Evolutionary conservation across 2,113 vertebrate genomes (phyloP), one percentile per base, ranked within the genome.

Genomic region (Aspidoscelis tigris): DNA sequence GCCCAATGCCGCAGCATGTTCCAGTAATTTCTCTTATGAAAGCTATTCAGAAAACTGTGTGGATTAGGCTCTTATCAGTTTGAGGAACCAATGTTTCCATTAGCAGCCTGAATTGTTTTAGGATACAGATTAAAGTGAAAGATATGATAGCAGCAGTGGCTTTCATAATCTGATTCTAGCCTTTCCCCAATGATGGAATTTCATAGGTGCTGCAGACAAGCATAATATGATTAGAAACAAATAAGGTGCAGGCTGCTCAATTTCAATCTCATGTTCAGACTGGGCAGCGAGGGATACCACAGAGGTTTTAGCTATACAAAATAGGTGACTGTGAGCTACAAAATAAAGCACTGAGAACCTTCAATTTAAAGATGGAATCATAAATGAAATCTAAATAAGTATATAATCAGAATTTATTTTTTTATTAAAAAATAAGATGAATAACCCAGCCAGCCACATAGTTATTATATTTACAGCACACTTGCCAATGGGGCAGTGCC

Each of bases 31-130:
- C 89, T 90, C 50, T 72, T 82, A 84, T 65, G 24, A 80, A 72
- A 26, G 39, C 12, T 80, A 82, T 88, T 88, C 0, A 83, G 33
- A 84, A 90, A 85, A 71, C 22, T 76, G 80, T 47, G 1, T 21
- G 44, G 76, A 86, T 82, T 21, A 88, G 90, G 65, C 26, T n/a
- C 88, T 83, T 66, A 87, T 82, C 78, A 77, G 0, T 87, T 87
- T 84, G 43, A 84, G 44, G 80, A 85, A 66, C 72, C 87, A 81
- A 47, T 18, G 41, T 87, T 91, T 91, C 64, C 88, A 18, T 89
- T 75, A 86, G 33, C 66, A 83, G 12, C 33, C 58, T 0, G 0
- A 84, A 82, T 65, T 87, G 74, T 84, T 84, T 71, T 65, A 78
- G 44, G 68, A 88, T 55, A 82, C 26, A 75, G 33, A 69, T 55